Evolutionary conservation across 2,888 invertebrate species (phyloP), one percentile per base, ranked within the genome.

Genomic region (Chymomyza amoena): DNA sequence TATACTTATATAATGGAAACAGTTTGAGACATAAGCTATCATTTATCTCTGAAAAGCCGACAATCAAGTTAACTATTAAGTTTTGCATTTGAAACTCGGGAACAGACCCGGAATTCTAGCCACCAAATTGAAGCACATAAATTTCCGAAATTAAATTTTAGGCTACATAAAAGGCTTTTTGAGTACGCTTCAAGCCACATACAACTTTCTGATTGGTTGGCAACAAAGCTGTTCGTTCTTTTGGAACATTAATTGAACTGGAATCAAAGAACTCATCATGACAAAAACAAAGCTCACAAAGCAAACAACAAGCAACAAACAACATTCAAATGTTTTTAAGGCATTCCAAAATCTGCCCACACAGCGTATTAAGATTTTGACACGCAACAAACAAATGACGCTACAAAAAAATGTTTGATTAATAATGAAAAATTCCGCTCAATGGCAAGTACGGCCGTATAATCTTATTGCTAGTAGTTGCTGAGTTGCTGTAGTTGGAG

Each of bases 71-170:
- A 65, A 52, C 16, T 61, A 25, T 70, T 60, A 65, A 70, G 69
- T 72, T 79, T 73, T 18, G 64, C 65, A 50, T 70, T 64, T 76
- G 62, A 67, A 6, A 57, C 15, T 57, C 20, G 57, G 20, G 57
- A 57, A 25, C 5, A 57, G 78, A 83, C 84, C 87, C 86, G 83
- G 87, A 83, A 87, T 87, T 68, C 52, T 70, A 62, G 62, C 51
- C 70, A 73, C 59, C 1, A 69, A 84, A 71, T 57, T 76, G 70
- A 85, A 87, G 73, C 72, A 78, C 83, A 82, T 76, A 63, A 78
- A 73, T 80, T 66, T 72, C 45, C 57, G 63, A 73, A 73, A 75
- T 70, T 60, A 60, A 60, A 62, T 60, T 70, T 25, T 62, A 67
- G 66, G 65, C 71, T 36, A 61, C 75, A 64, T 72, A 50, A 61